Evolutionary conservation across 2,113 vertebrate genomes (phyloP).

Genomic region (Opisthocomus hoazin): DNA sequence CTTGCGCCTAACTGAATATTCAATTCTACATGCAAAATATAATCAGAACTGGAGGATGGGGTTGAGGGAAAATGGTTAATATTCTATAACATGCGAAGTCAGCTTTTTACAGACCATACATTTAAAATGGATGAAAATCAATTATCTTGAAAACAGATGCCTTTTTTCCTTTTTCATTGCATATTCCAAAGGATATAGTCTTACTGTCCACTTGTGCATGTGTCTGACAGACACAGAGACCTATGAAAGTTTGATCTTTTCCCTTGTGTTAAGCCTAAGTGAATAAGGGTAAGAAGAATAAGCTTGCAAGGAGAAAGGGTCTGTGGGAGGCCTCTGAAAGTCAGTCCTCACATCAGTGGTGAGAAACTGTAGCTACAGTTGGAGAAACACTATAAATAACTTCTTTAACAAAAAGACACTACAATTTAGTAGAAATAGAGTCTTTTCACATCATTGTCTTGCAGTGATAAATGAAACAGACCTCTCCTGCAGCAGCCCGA

Average conservation of each 20-base stretch:
- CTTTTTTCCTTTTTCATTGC: background rate
- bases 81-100: conserved; percentile 12
- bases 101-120: background rate
- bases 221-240: background rate
- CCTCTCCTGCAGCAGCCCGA: background rate
- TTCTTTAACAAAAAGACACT: background rate
- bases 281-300: background rate
- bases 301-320: background rate
- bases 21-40: conserved; percentile 41
- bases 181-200: background rate
- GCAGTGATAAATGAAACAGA: background rate
- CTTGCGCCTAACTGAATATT: conserved; percentile 51
- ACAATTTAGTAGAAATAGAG: background rate
- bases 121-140: conserved; percentile 30
- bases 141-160: background rate
- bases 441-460: background rate
- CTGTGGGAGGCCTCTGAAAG: background rate
- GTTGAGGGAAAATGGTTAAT: background rate
- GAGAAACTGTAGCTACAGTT: background rate
- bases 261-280: background rate
- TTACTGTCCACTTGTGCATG: background rate
- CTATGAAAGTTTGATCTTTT: background rate
- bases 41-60: background rate
- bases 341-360: background rate
- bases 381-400: background rate